Evolutionary conservation across 2,888 invertebrate genomes (phyloP).

Genomic region (Labia minor): DNA sequence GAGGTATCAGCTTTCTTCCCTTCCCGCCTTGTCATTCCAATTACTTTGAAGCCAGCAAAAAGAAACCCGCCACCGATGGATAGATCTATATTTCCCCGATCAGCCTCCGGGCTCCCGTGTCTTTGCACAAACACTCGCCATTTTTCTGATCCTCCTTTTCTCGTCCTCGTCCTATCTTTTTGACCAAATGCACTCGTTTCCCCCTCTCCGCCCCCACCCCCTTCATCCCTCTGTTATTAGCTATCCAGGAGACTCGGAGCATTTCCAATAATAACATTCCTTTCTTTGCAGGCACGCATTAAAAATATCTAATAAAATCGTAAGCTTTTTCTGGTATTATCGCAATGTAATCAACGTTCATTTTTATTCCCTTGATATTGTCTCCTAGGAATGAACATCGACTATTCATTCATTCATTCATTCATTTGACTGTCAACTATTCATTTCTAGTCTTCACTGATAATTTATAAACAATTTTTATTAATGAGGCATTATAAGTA

Average conservation of each 20-base stretch:
- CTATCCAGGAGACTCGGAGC: background rate
- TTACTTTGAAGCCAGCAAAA: background rate
- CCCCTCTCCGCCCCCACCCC: too few species aligned
- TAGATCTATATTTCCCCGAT: constrained; percentile 13
- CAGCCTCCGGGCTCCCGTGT: constrained; percentile 4
- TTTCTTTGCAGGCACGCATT: constrained; percentile 13
- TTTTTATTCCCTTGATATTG: background rate
- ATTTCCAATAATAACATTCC: constrained; percentile 13
- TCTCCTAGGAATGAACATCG: background rate
- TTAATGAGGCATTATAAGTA: too few species aligned
- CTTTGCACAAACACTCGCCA: background rate
- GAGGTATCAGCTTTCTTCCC: background rate
- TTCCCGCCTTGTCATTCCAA: constrained; percentile 2
- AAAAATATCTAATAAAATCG: constrained; percentile 13
- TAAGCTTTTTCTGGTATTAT: background rate
- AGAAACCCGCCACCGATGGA: constrained; percentile 13
- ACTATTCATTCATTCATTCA: background rate
- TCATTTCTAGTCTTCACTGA: too few species aligned
- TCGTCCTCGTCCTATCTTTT: background rate
- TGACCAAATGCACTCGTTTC: constrained; percentile 2
- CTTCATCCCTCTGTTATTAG: background rate
- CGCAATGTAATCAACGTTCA: constrained; percentile 1
- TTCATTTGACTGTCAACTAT: background rate
- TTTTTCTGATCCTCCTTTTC: background rate
- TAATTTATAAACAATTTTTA: too few species aligned